Conservation (phyloP, 2,113 vertebrate species). For the Corythornis cristatus region DNA sequence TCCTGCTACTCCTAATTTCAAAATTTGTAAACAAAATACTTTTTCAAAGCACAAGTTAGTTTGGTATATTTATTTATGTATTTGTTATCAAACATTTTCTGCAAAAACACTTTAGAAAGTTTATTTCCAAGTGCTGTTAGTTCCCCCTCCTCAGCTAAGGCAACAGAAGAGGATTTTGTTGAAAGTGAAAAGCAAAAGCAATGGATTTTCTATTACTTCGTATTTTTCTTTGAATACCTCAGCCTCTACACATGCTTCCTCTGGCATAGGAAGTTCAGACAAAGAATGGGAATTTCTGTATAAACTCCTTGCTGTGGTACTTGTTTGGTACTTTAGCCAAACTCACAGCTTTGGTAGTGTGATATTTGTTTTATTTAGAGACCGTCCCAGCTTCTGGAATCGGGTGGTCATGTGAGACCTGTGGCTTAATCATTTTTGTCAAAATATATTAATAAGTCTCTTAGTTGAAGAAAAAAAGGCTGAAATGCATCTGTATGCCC, state of each 20-base stretch:
- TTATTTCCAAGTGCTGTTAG: background rate
- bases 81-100: background rate
- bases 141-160: background rate
- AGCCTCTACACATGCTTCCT: background rate
- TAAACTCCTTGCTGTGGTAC: background rate
- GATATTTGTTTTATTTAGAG: background rate
- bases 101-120: background rate
- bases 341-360: background rate
- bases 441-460: background rate
- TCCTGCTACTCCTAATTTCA: background rate
- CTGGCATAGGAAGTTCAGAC: background rate
- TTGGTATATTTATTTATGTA: background rate
- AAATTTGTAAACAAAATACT: background rate
- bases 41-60: background rate
- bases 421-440: background rate
- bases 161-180: background rate
- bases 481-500: background rate
- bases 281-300: background rate
- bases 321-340: background rate
- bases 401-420: background rate
- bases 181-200: background rate
- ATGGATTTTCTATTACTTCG: background rate
- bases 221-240: background rate
- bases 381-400: background rate
- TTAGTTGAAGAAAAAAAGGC: background rate